phyloP scores from a whole-genome alignment of 2,888 invertebrate genomes.

The Agrochola lota region DNA sequence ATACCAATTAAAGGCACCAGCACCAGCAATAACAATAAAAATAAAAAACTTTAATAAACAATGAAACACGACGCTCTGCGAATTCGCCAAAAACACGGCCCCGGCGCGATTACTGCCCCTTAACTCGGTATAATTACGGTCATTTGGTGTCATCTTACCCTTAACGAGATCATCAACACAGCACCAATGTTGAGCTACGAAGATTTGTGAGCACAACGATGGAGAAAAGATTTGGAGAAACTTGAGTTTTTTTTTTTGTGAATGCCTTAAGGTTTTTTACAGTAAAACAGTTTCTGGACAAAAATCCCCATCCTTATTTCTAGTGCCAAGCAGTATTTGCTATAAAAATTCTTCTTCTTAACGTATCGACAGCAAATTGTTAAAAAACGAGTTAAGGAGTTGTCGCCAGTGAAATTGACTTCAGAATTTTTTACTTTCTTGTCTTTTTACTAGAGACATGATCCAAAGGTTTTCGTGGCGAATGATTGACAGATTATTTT shows the following conservation, averaged over 20 bases:
- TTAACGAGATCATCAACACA: slow-evolving; percentile 86
- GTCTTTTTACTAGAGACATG: background rate
- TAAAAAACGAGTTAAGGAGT: no score
- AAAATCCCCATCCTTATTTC: background rate
- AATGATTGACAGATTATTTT: background rate
- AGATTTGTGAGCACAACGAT: slow-evolving; percentile 62
- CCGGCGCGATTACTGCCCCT: slow-evolving; percentile 80
- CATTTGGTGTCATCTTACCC: slow-evolving; percentile 88
- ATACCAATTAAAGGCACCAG: slow-evolving; percentile 74
- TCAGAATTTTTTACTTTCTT: background rate
- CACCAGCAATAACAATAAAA: slow-evolving; percentile 81
- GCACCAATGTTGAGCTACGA: slow-evolving; percentile 69
- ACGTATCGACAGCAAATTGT: no score
- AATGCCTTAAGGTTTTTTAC: no score
- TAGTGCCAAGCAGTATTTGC: background rate
- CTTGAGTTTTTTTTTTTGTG: background rate
- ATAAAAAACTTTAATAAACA: slow-evolving; percentile 87
- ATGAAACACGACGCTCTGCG: slow-evolving; percentile 77
- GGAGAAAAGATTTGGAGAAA: background rate
- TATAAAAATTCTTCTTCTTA: no score
- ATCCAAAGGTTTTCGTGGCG: background rate
- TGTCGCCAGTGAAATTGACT: background rate
- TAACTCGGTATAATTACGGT: slow-evolving; percentile 87
- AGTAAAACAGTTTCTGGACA: background rate
- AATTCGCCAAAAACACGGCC: slow-evolving; percentile 83